phyloP scores from a whole-genome alignment of 1,140 invertebrate genomes.

The Drosophila nebulosa region DNA sequence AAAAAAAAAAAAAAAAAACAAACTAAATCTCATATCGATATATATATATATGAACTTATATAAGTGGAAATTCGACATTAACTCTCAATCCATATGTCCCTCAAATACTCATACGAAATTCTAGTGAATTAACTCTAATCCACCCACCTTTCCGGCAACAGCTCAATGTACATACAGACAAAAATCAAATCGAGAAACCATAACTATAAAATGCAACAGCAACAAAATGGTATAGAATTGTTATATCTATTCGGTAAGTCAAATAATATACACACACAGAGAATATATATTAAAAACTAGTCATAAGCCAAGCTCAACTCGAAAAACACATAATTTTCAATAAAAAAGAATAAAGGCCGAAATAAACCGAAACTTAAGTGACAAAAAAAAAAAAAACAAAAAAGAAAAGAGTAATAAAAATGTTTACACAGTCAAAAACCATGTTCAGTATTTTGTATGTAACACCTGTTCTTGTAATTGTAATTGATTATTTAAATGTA shows the following conservation, averaged over 20 bases:
- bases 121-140: slow-evolving; percentile 13
- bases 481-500: slow-evolving; percentile 40
- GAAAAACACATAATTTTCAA: no score
- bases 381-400: background rate
- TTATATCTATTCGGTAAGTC: background rate
- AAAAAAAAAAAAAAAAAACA: slow-evolving; percentile 6
- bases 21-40: slow-evolving; percentile 59
- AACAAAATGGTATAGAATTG: background rate
- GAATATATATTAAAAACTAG: background rate
- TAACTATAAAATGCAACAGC: background rate
- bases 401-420: background rate
- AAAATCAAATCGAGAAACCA: background rate
- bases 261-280: slow-evolving; percentile 5
- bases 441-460: slow-evolving; percentile 46
- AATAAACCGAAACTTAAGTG: background rate
- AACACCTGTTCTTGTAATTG: slow-evolving; percentile 43
- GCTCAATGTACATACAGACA: slow-evolving; percentile 40
- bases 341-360: background rate
- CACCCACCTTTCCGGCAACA: slow-evolving; percentile 44
- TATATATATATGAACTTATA: slow-evolving; percentile 12
- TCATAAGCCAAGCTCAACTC: slow-evolving; percentile 1
- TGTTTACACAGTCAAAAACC: slow-evolving; percentile 18
- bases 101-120: background rate
- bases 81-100: background rate
- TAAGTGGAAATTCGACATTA: background rate